Evolutionary conservation across 2,888 invertebrate species (phyloP).

Genomic region (Crossocerus cetratus): DNA sequence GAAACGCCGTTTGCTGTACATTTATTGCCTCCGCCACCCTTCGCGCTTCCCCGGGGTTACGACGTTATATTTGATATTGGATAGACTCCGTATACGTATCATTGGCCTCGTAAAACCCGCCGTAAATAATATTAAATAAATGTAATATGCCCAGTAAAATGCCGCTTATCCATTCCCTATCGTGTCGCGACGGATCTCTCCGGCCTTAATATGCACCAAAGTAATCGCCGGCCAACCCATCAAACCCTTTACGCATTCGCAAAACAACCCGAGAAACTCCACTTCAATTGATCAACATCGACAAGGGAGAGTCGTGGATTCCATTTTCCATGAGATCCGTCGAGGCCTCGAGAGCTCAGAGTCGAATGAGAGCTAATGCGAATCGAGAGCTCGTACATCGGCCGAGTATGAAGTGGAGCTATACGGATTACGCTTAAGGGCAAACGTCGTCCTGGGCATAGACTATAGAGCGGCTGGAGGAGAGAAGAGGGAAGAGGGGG

Average conservation of each 20-base stretch:
- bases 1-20: slow-evolving; percentile 75
- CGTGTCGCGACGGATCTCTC: slow-evolving; percentile 25
- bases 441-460: slow-evolving; percentile 48
- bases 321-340: slow-evolving; percentile 58
- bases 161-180: slow-evolving; percentile 65
- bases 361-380: slow-evolving; percentile 24
- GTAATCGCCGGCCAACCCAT: slow-evolving; percentile 8
- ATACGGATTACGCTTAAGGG: slow-evolving; percentile 51
- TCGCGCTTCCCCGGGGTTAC: slow-evolving; percentile 69
- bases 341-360: slow-evolving; percentile 22
- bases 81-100: slow-evolving; percentile 75
- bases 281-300: slow-evolving; percentile 6
- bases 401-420: slow-evolving; percentile 33
- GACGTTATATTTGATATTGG: slow-evolving; percentile 77
- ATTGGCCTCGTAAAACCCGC: slow-evolving; percentile 74
- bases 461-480: slow-evolving; percentile 30
- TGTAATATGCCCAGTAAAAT: slow-evolving; percentile 74
- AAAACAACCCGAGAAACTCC: slow-evolving; percentile 36
- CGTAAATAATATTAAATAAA: slow-evolving; percentile 77
- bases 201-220: slow-evolving; percentile 44
- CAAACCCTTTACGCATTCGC: slow-evolving; percentile 19
- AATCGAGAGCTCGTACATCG: slow-evolving; percentile 47
- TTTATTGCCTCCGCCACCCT: slow-evolving; percentile 73
- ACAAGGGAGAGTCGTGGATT: slow-evolving; percentile 29
- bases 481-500: slow-evolving; percentile 46